These are phyloP conservation scores for Diorhabda sublineata DNA, from an alignment of 1,140 invertebrate species.

Conservation along the genomic window DNA sequence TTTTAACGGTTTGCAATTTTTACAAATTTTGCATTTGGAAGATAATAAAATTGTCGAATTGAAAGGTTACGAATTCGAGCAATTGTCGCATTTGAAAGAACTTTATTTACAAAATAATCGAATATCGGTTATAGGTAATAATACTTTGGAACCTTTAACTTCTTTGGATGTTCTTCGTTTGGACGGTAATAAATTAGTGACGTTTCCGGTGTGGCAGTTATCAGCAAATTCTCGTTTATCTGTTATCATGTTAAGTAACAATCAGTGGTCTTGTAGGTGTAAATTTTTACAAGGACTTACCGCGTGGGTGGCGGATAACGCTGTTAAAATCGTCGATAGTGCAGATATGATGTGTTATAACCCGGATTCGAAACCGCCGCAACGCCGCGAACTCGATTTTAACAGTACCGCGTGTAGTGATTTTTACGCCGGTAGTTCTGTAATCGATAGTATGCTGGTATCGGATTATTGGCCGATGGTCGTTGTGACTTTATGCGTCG, in stretches of 20 bases:
- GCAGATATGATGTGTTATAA: slow-evolving; percentile 76
- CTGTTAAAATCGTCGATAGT: slow-evolving; percentile 72
- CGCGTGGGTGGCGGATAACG: slow-evolving; percentile 77
- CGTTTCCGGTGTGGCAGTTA: slow-evolving; percentile 81
- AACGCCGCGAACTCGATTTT: slow-evolving; percentile 70
- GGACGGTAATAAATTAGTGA: slow-evolving; percentile 78
- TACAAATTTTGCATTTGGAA: slow-evolving; percentile 79
- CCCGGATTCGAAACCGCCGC: slow-evolving; percentile 65
- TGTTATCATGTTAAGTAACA: slow-evolving; percentile 70
- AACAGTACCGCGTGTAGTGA: slow-evolving; percentile 79
- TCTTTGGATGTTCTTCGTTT: slow-evolving; percentile 77
- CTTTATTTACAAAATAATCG: slow-evolving; percentile 85
- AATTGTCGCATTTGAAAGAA: slow-evolving; percentile 73
- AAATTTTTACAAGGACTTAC: slow-evolving; percentile 83
- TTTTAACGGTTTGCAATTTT: slow-evolving; percentile 79
- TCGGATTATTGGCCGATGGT: slow-evolving; percentile 82
- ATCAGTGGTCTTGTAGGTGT: slow-evolving; percentile 87
- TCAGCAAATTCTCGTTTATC: slow-evolving; percentile 64
- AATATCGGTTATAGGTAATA: slow-evolving; percentile 73
- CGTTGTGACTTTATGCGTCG: slow-evolving; percentile 69
- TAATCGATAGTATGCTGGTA: slow-evolving; percentile 77
- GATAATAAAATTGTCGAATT: slow-evolving; percentile 76
- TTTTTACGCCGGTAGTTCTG: slow-evolving; percentile 75
- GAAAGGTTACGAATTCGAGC: slow-evolving; percentile 86
- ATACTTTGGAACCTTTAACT: slow-evolving; percentile 70